phyloP scores from a whole-genome alignment of 1,140 invertebrate genomes.

The Phymorhynchus buccinoides region DNA sequence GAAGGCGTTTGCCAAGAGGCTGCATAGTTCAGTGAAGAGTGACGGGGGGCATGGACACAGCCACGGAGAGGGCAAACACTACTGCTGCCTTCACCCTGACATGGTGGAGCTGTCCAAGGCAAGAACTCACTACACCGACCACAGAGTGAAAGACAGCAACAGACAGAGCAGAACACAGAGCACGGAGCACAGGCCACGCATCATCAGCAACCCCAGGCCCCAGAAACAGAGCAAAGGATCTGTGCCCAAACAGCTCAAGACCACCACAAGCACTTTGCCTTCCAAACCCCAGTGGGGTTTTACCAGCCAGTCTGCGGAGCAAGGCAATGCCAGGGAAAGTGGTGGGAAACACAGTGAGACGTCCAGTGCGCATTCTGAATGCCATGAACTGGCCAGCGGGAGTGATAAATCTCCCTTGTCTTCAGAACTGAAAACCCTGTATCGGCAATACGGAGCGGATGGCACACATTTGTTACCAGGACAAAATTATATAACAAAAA shows the following conservation, averaged over 20 bases:
- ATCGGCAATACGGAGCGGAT: neutral
- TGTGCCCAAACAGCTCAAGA: neutral
- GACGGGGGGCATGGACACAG: neutral
- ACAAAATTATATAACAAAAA: neutral
- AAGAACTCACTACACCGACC: neutral
- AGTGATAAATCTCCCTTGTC: no score
- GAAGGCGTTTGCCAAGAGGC: neutral
- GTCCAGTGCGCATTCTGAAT: neutral
- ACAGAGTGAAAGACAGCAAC: neutral
- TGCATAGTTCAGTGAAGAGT: slow-evolving; percentile 2
- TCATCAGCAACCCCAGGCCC: neutral
- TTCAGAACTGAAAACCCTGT: neutral
- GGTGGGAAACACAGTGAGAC: neutral
- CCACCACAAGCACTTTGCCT: neutral
- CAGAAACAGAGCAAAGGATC: neutral
- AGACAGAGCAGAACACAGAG: no score
- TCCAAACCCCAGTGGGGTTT: neutral
- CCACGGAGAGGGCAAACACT: no score
- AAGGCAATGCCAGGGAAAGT: neutral
- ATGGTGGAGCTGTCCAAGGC: neutral
- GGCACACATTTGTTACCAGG: neutral
- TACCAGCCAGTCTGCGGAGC: neutral
- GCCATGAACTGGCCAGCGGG: no score
- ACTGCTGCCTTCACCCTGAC: neutral
- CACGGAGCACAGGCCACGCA: neutral